A percentile compares a stretch with the other conserved stretches of the same genome.
Evolutionary conservation across 1,140 invertebrate genomes (phyloP).

Genomic region (Telenomus remus): DNA sequence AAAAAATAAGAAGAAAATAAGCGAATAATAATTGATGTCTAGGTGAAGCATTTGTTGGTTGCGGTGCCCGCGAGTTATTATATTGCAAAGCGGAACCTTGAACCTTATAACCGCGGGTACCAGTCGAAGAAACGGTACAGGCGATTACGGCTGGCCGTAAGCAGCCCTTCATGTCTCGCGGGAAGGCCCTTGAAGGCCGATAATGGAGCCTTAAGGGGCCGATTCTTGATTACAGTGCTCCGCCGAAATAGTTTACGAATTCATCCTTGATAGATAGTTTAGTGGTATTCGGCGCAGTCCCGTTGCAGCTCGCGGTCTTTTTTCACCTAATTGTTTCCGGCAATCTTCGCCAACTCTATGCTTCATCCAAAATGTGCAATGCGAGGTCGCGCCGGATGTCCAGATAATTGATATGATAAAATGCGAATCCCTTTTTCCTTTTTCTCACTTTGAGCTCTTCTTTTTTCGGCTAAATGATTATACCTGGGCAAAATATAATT

Average conservation of each 20-base stretch:
- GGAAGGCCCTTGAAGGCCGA: constrained; percentile 71
- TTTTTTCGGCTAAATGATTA: constrained; percentile 24
- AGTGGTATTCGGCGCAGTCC: constrained; percentile 40
- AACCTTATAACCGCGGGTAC: constrained; percentile 52
- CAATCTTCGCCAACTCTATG: constrained; percentile 28
- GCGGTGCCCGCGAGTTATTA: constrained; percentile 21
- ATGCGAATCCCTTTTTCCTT: constrained; percentile 5
- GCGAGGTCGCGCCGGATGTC: constrained; percentile 42
- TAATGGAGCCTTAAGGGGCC: constrained; percentile 62
- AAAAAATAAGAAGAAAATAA: too few relatives aligned
- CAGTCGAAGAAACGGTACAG: constrained; percentile 63
- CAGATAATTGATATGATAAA: constrained; percentile 54
- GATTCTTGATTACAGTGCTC: constrained; percentile 45
- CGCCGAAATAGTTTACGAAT: constrained; percentile 44
- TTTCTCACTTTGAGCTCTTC: not conserved
- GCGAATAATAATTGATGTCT: too few relatives aligned
- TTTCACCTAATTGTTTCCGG: constrained; percentile 50
- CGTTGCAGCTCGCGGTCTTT: constrained; percentile 37
- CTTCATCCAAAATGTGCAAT: constrained; percentile 19
- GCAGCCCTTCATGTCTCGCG: constrained; percentile 64
- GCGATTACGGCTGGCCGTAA: constrained; percentile 64
- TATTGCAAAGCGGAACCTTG: constrained; percentile 54
- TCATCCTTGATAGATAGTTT: constrained; percentile 43
- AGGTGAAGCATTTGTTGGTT: too few relatives aligned
- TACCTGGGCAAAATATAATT: constrained; percentile 15